Percentiles rank a stretch among this genome's conserved stretches.
Evolutionary conservation across 2,888 invertebrate species (phyloP).

Genomic region (Tholera decimalis): DNA sequence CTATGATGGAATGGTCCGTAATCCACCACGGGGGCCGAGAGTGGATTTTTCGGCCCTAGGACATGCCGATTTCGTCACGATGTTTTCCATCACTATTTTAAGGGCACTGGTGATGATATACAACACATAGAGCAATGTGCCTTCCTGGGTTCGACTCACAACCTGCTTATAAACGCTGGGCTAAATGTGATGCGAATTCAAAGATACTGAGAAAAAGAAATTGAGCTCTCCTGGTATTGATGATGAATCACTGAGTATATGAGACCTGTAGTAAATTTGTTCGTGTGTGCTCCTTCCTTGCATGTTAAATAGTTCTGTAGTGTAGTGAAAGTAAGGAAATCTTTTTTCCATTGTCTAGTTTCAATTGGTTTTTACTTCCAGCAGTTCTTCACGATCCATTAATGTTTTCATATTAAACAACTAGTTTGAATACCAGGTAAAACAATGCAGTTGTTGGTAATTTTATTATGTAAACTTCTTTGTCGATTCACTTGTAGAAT

Average conservation of each 20-base stretch:
- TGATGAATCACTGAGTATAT: not conserved
- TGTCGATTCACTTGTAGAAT: no score
- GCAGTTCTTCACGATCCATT: not conserved
- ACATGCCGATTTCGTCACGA: no score
- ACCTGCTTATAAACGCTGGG: no score
- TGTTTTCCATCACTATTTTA: no score
- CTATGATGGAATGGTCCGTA: no score
- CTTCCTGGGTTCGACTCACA: no score
- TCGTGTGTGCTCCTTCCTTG: not conserved
- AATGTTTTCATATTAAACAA: not conserved
- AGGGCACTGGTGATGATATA: no score
- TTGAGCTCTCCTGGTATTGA: not conserved
- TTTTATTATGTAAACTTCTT: not conserved
- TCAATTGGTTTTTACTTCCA: slow-evolving; percentile 19
- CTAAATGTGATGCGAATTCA: not conserved
- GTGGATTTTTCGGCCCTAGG: no score
- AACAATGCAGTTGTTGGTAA: not conserved
- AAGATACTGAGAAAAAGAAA: not conserved
- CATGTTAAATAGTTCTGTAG: slow-evolving; percentile 10
- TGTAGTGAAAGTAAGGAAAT: slow-evolving; percentile 42
- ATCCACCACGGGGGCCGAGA: no score
- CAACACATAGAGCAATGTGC: no score
- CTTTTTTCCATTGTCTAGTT: slow-evolving; percentile 33
- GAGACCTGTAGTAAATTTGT: not conserved
- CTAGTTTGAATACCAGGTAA: not conserved